These are phyloP conservation scores for Xenopus petersii DNA, from an alignment of 2,797 vertebrate genomes.

Conservation along the genomic window DNA sequence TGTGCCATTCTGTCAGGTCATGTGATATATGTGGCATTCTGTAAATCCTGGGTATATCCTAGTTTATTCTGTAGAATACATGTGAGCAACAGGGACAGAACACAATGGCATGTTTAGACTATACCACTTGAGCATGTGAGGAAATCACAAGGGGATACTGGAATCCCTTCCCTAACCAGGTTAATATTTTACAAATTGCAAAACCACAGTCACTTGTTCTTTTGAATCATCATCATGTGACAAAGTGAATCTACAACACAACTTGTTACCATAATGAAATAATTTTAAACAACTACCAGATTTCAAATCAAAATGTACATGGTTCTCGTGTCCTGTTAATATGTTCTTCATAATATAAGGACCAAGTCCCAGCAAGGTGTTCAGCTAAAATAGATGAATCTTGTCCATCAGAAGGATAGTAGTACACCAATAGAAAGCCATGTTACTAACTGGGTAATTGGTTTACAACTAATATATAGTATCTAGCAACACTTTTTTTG, in stretches of 20 bases:
- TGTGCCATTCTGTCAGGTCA: not conserved
- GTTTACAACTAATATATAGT: too few relatives aligned
- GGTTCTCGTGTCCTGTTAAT: too few relatives aligned
- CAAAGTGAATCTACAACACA: not conserved
- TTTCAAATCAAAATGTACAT: too few relatives aligned
- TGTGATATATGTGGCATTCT: not conserved
- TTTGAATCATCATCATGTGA: slow-evolving; percentile 11
- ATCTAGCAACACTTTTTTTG: too few relatives aligned
- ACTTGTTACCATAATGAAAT: not conserved
- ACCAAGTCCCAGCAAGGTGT: too few relatives aligned
- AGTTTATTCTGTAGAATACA: slow-evolving; percentile 1
- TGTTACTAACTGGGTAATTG: too few relatives aligned
- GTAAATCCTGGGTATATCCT: not conserved
- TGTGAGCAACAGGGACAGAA: not conserved
- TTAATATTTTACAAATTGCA: slow-evolving; percentile 17
- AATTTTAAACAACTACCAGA: too few relatives aligned
- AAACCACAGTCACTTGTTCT: slow-evolving; percentile 7
- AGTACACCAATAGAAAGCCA: too few relatives aligned
- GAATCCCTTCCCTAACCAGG: slow-evolving; percentile 5
- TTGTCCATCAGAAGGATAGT: too few relatives aligned
- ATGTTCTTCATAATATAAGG: too few relatives aligned
- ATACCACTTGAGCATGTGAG: not conserved
- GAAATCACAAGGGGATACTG: slow-evolving; percentile 18
- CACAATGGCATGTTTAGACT: slow-evolving; percentile 5
- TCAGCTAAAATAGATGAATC: too few relatives aligned